Evolutionary conservation across 1,140 invertebrate genomes (phyloP), one percentile per base, ranked within the genome.

Genomic region (Neomicropteryx cornuta): DNA sequence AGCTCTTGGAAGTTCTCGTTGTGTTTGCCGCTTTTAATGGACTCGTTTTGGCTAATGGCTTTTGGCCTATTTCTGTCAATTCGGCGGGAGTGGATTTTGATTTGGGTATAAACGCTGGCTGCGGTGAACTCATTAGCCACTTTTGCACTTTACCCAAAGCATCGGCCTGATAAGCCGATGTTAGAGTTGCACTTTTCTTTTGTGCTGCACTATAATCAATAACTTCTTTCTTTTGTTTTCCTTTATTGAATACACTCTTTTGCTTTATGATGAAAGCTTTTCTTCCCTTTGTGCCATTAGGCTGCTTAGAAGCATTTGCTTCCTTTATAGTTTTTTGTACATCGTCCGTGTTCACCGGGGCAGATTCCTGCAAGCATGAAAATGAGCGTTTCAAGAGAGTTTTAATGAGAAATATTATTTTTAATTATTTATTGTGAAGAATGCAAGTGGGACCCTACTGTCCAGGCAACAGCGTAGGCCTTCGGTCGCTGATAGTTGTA

Each of bases 121-220:
- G 62, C n/a, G 71, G 81, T 0, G 83, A 83, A 28, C 81, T 82
- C 24, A 87, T 50, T n/a, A 88, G 57, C 85, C 84, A 87, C 40
- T 82, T 85, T 39, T 84, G 77, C 4, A 88, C 85, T 60, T 87
- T 87, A 17, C 78, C 81, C 33, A 86, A 72, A 0, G 84, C 81
- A 59, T 84, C 83, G 0, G 74, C 68, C 51, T 72, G 68, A 46
- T 66, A 6, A 46, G 66, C 5, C 34, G 48, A 60, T 50, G 49
- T 48, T 1, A 57, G 60, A 0, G 55, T 53, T 3, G 52, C 50
- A 16, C 52, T 61, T 39, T 79, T 76, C 31, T 75, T 65, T 45
- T 80, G 77, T 24, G 71, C 65, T 0, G 71, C 71, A 38, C 79
- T 82, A 46, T 87, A 86, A 52, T 87, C 81, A 37, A 87, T 85